These are phyloP conservation scores for Bambusicola thoracicus DNA, from an alignment of 2,113 vertebrate genomes.

Conservation along the genomic window DNA sequence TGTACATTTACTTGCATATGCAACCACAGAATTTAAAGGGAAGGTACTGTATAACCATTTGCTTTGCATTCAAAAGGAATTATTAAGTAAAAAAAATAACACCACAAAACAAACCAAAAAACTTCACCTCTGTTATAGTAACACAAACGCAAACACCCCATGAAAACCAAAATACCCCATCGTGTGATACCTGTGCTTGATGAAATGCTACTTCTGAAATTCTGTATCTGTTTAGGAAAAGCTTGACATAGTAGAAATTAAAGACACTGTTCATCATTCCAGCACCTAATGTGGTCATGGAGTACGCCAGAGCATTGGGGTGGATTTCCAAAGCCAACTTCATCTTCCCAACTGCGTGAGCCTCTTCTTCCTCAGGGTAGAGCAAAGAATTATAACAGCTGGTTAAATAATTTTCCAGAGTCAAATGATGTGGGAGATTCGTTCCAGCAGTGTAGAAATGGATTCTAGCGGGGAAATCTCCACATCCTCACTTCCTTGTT, in stretches of 20 bases:
- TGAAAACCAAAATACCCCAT: neutral
- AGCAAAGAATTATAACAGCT: constrained; percentile 16
- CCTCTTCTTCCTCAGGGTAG: constrained; percentile 51
- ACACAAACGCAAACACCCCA: neutral
- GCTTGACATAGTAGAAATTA: constrained; percentile 92
- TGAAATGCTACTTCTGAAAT: constrained; percentile 89
- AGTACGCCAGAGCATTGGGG: constrained; percentile 82
- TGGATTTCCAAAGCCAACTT: constrained; percentile 73
- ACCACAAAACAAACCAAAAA: neutral
- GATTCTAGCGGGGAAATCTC: neutral
- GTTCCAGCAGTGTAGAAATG: neutral
- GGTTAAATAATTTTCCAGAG: neutral
- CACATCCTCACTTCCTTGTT: neutral
- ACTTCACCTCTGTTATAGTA: neutral
- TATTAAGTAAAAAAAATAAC: neutral
- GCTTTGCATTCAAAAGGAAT: neutral
- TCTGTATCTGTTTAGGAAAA: constrained; percentile 87
- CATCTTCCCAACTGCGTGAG: constrained; percentile 44
- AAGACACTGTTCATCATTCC: constrained; percentile 92
- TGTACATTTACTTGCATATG: neutral
- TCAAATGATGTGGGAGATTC: neutral
- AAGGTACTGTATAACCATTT: neutral
- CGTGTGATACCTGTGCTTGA: constrained; percentile 83
- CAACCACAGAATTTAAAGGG: neutral
- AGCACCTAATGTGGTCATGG: constrained; percentile 88